Conservation (phyloP, 2,888 invertebrate genomes). For the Sericinus montela region DNA sequence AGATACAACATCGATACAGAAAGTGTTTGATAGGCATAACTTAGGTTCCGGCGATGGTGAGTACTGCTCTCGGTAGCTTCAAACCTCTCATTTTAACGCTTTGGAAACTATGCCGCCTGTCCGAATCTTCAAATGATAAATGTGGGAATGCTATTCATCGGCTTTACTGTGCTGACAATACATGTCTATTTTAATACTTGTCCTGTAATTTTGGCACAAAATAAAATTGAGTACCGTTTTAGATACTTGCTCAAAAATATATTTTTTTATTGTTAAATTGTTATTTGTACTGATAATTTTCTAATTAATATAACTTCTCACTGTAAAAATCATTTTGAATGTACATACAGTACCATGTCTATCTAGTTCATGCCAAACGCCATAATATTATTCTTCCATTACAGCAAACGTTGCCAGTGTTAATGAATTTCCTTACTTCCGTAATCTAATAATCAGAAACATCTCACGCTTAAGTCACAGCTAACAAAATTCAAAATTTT, state of each 20-base stretch:
- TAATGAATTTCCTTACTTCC: slow-evolving; percentile 6
- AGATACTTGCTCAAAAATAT: too few relatives aligned
- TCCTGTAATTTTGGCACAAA: too few relatives aligned
- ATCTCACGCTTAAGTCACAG: slow-evolving; percentile 73
- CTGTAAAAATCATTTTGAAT: too few relatives aligned
- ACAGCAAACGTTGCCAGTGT: slow-evolving; percentile 9
- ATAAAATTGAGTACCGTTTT: too few relatives aligned
- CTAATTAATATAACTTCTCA: too few relatives aligned
- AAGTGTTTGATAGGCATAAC: slow-evolving; percentile 62
- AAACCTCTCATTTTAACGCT: slow-evolving; percentile 19
- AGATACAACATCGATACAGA: slow-evolving; percentile 43
- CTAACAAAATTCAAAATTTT: slow-evolving; percentile 76
- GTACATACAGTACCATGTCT: neutral
- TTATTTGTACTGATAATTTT: too few relatives aligned
- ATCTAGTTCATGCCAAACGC: slow-evolving; percentile 5
- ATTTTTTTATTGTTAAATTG: too few relatives aligned
- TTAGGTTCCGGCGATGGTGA: slow-evolving; percentile 68
- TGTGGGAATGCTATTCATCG: slow-evolving; percentile 32
- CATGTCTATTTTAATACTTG: neutral
- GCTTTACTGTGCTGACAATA: slow-evolving; percentile 36
- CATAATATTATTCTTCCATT: slow-evolving; percentile 18
- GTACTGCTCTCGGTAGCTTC: slow-evolving; percentile 29
- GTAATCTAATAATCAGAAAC: slow-evolving; percentile 63
- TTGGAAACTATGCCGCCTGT: slow-evolving; percentile 29
- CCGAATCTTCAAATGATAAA: slow-evolving; percentile 26